Evolutionary conservation across 2,113 vertebrate species (phyloP).

Genomic region (Pachypanchax playfairii): DNA sequence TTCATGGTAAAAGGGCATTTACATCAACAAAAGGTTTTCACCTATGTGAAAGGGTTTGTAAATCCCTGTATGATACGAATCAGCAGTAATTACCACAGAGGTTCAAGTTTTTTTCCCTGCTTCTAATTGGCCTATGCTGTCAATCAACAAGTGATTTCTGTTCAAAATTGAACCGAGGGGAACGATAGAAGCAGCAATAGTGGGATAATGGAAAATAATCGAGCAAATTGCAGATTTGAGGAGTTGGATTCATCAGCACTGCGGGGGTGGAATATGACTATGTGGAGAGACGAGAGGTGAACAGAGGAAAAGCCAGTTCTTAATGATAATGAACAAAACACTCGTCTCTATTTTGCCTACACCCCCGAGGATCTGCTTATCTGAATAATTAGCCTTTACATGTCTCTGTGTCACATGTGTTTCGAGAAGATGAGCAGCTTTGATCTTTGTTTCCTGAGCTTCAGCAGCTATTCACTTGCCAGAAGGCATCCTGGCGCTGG

Average conservation of each 20-base stretch:
- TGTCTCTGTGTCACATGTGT: slow-evolving; percentile 66
- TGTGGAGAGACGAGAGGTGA: slow-evolving; percentile 69
- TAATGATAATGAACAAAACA: slow-evolving; percentile 80
- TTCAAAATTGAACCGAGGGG: slow-evolving; percentile 75
- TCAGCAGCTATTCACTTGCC: slow-evolving; percentile 56
- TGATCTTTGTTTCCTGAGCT: slow-evolving; percentile 72
- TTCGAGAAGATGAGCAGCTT: slow-evolving; percentile 70
- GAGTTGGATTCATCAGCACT: slow-evolving; percentile 73
- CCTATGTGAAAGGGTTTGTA: slow-evolving; percentile 46
- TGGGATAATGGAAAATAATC: slow-evolving; percentile 83
- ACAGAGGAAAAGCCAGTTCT: slow-evolving; percentile 70
- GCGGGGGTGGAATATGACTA: slow-evolving; percentile 69
- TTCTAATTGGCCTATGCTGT: slow-evolving; percentile 79
- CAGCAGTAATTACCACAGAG: slow-evolving; percentile 72
- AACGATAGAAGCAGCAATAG: slow-evolving; percentile 72
- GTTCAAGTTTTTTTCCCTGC: slow-evolving; percentile 65
- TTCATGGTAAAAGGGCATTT: slow-evolving; percentile 29
- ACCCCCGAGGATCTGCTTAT: slow-evolving; percentile 66
- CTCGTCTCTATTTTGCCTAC: slow-evolving; percentile 68
- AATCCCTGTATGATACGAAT: slow-evolving; percentile 76
- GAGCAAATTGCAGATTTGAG: slow-evolving; percentile 77
- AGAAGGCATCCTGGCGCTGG: slow-evolving; percentile 52
- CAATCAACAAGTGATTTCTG: slow-evolving; percentile 82
- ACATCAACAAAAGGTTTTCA: slow-evolving; percentile 30
- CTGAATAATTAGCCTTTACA: slow-evolving; percentile 70